Evolutionary conservation across 2,797 vertebrate genomes (phyloP), one percentile per base, ranked within the genome.

Genomic region (Loris lydekkerianus): DNA sequence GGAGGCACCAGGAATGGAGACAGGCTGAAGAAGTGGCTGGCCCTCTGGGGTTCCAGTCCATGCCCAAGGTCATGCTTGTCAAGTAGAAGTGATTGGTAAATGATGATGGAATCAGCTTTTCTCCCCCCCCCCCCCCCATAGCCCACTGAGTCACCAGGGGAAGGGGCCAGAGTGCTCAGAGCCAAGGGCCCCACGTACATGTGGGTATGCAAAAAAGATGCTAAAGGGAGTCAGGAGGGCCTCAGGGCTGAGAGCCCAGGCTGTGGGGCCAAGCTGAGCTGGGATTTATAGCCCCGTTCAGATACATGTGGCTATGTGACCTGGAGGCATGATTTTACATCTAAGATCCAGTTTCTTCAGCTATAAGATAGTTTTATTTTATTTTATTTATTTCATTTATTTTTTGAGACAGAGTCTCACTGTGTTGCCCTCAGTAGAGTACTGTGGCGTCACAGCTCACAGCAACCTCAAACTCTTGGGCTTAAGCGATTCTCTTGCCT

Each of bases 21-120:
- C 7, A 27, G 10, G 76, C 56, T 56, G 61, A 53, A 94, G 82
- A n/a, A 49, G 3, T 20, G 10, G 56, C 77, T 13, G 20, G 6
- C 37, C 25, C 20, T 77, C 40, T 14, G 6, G 21, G 10, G 37
- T 15, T 85, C 73, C 49, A 34, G 25, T 56, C 60, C 77, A n/a
- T 34, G 67, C 37, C 53, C 67, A 15, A 21, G 23, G 46, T 37
- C 67, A 31, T 40, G 40, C 29, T 21, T 73, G 27, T 70, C 25
- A 27, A 1, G 0, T 20, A 63, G 46, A 75, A 53, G n/a, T 86
- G 89, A 56, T 3, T 37, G 76, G 18, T 86, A 75, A 20, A 5
- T 69, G 86, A 9, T 85, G 49, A 10, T 85, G 65, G 95, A 89
- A 61, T 94, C 75, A 72, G 43, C 37, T 94, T 25, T 58, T 73